A percentile compares a stretch with the other conserved stretches of the same genome.
These are phyloP conservation scores for Zaprionus camerounensis DNA, from an alignment of 1,140 invertebrate species.

Conservation along the genomic window DNA sequence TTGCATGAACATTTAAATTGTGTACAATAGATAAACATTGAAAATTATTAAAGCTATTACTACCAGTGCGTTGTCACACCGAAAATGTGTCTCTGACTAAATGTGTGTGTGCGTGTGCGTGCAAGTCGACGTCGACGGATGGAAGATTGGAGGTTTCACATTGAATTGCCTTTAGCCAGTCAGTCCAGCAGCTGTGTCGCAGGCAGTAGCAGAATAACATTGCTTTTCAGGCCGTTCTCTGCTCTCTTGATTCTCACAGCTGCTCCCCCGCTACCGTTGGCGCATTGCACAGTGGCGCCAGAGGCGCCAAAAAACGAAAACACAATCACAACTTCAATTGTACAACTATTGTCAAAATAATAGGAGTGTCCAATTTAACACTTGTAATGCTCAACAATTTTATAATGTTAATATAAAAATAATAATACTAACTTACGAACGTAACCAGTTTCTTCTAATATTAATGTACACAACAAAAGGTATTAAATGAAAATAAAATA, in stretches of 20 bases:
- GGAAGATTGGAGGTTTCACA: conserved; percentile 27
- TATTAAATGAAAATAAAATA: no score
- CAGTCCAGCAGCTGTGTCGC: conserved; percentile 46
- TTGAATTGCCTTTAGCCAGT: conserved; percentile 32
- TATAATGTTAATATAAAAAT: no score
- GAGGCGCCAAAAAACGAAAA: conserved; percentile 39
- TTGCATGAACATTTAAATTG: conserved; percentile 9
- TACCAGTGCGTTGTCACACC: conserved; percentile 26
- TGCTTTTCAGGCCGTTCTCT: conserved; percentile 12
- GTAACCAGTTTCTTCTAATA: no score
- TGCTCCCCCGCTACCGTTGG: conserved; percentile 12
- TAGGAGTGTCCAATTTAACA: no score
- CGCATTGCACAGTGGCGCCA: conserved; percentile 38
- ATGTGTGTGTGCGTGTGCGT: conserved; percentile 27
- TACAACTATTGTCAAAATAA: no score
- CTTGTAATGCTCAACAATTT: no score
- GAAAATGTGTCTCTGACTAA: conserved; percentile 7
- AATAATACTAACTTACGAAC: no score
- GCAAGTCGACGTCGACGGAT: conserved; percentile 5
- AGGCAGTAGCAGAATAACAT: conserved; percentile 6
- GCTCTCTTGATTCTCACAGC: conserved; percentile 19
- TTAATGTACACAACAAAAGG: no score
- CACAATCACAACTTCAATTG: background rate
- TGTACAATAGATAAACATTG: conserved; percentile 42
- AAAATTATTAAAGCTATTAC: conserved; percentile 42